phyloP scores from a whole-genome alignment of 1,140 invertebrate genomes.

The Protaetia brevitarsis region DNA sequence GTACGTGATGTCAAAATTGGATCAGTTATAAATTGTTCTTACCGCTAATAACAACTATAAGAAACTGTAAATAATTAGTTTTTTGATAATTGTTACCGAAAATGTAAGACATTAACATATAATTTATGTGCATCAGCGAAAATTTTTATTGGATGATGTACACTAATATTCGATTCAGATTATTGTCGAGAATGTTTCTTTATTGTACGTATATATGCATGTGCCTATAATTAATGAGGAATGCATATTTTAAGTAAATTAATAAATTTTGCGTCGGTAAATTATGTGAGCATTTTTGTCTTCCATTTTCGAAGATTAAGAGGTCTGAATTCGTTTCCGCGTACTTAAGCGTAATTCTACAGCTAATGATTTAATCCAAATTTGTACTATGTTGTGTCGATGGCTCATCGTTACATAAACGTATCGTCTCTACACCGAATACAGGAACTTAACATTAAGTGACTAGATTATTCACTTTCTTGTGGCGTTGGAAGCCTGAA shows the following conservation, averaged over 20 bases:
- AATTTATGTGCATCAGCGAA: background rate
- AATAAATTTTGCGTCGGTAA: background rate
- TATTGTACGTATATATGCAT: no score
- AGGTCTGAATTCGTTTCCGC: slow-evolving; percentile 3
- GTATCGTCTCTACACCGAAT: slow-evolving; percentile 5
- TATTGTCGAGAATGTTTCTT: no score
- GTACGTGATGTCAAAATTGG: background rate
- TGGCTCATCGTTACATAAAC: background rate
- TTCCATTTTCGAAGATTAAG: background rate
- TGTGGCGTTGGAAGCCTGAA: slow-evolving; percentile 3
- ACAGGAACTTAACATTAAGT: background rate
- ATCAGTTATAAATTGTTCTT: background rate
- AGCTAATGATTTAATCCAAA: background rate
- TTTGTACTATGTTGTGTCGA: slow-evolving; percentile 11
- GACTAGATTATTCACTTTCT: background rate
- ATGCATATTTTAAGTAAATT: slow-evolving; percentile 10
- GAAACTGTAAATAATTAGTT: slow-evolving; percentile 8
- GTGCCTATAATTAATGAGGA: background rate
- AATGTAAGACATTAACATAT: slow-evolving; percentile 14
- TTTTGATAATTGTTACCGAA: background rate
- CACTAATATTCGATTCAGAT: no score
- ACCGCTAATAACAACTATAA: slow-evolving; percentile 11
- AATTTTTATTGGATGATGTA: no score
- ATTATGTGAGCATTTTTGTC: background rate
- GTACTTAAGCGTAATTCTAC: background rate